phyloP scores from a whole-genome alignment of 2,888 invertebrate genomes.

The Endomychus coccineus region DNA sequence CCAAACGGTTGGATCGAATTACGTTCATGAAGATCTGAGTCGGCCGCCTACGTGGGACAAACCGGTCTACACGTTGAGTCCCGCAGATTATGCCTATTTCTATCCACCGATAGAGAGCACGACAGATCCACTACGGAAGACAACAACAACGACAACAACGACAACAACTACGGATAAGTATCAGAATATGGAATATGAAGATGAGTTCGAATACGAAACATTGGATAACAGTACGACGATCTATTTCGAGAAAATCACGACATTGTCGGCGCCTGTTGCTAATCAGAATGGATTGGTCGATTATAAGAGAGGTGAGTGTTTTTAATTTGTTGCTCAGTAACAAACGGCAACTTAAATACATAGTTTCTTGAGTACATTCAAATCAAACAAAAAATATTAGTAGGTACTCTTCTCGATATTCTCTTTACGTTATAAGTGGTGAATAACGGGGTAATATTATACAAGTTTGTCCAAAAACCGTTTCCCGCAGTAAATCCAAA shows the following conservation, averaged over 20 bases:
- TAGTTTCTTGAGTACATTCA: too few species aligned
- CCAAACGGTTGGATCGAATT: slow-evolving; percentile 63
- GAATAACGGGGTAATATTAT: too few species aligned
- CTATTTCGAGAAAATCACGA: slow-evolving; percentile 23
- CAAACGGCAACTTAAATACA: too few species aligned
- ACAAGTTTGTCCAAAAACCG: too few species aligned
- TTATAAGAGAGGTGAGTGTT: too few species aligned
- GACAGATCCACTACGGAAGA: slow-evolving; percentile 7
- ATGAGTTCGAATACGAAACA: slow-evolving; percentile 25
- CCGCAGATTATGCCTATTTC: slow-evolving; percentile 23
- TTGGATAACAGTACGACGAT: slow-evolving; percentile 22
- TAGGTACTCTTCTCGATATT: too few species aligned
- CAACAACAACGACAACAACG: slow-evolving; percentile 2
- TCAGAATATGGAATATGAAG: too few species aligned
- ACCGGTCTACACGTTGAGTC: slow-evolving; percentile 33
- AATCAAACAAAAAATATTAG: too few species aligned
- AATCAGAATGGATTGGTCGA: too few species aligned
- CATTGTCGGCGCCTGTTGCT: not conserved
- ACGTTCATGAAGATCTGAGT: slow-evolving; percentile 51
- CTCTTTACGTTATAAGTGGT: too few species aligned
- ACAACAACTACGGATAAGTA: slow-evolving; percentile 7
- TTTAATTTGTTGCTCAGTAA: too few species aligned
- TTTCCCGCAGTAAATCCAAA: too few species aligned
- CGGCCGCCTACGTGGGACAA: slow-evolving; percentile 39
- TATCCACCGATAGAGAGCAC: slow-evolving; percentile 12